A percentile compares a stretch with the other conserved stretches of the same genome.
Conservation (phyloP, 2,888 invertebrate species). For the Eupithecia exiguata region DNA sequence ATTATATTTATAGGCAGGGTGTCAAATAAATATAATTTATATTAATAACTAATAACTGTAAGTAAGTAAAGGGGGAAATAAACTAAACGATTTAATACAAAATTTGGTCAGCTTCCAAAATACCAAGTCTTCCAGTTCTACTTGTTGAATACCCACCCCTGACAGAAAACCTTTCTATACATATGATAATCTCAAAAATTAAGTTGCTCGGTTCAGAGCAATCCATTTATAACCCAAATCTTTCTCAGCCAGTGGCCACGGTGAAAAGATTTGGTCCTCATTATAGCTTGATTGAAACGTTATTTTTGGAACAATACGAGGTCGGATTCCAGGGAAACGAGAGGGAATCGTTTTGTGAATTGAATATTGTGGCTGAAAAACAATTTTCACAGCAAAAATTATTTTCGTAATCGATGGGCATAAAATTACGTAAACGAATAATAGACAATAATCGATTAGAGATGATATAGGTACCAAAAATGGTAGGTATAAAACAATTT, state of each 20-base stretch:
- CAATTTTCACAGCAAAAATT: neutral
- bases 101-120: neutral
- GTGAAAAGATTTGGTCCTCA: conserved; percentile 17
- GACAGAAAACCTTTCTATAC: conserved; percentile 18
- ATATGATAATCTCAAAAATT: conserved; percentile 24
- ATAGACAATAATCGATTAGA: too few relatives aligned
- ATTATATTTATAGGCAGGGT: too few relatives aligned
- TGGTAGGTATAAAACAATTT: too few relatives aligned
- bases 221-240: conserved; percentile 30
- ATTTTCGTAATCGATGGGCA: too few relatives aligned
- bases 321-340: neutral
- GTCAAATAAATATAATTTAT: too few relatives aligned
- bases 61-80: neutral
- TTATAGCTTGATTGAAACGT: conserved; percentile 17
- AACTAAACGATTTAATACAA: neutral
- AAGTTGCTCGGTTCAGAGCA: conserved; percentile 24
- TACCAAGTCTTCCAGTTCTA: neutral
- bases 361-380: conserved; percentile 1
- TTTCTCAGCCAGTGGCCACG: conserved; percentile 19
- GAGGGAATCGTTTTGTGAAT: conserved; percentile 5
- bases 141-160: neutral
- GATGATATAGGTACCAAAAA: too few relatives aligned
- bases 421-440: too few relatives aligned
- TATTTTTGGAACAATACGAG: conserved; percentile 13
- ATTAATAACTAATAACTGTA: too few relatives aligned